Conservation (phyloP, 2,797 vertebrate species). For the Acanthurus leucopareius region DNA sequence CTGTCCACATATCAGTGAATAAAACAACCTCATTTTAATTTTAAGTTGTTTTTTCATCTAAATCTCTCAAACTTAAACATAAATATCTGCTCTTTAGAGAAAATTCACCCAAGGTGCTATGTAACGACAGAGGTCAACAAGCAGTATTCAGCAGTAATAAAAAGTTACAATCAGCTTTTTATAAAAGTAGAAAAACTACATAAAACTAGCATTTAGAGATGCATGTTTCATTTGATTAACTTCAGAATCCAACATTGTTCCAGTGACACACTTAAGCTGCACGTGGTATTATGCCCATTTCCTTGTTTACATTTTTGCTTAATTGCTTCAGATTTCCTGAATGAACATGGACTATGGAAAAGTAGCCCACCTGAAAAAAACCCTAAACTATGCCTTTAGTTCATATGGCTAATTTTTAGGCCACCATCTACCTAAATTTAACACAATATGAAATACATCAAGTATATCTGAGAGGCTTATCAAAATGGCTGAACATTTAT, state of each 20-base stretch:
- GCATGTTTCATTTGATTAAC: neutral
- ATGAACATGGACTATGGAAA: no score
- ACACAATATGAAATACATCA: neutral
- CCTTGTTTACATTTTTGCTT: constrained; percentile 8
- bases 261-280: neutral
- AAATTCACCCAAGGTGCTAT: neutral
- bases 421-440: neutral
- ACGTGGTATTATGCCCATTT: neutral
- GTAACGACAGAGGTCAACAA: neutral
- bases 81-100: neutral
- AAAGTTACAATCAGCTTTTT: neutral
- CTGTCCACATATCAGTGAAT: neutral
- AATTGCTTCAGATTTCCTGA: constrained; percentile 12
- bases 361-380: no score
- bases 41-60: neutral
- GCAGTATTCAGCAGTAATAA: neutral
- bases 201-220: neutral
- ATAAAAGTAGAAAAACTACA: neutral
- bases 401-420: neutral
- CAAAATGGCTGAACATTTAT: neutral
- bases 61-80: constrained; percentile 5
- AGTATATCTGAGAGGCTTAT: neutral
- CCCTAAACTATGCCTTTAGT: no score
- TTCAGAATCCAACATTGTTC: neutral
- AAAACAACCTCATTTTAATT: constrained; percentile 19